phyloP scores from a whole-genome alignment of 2,888 invertebrate species.

The Lysandra bellargus region DNA sequence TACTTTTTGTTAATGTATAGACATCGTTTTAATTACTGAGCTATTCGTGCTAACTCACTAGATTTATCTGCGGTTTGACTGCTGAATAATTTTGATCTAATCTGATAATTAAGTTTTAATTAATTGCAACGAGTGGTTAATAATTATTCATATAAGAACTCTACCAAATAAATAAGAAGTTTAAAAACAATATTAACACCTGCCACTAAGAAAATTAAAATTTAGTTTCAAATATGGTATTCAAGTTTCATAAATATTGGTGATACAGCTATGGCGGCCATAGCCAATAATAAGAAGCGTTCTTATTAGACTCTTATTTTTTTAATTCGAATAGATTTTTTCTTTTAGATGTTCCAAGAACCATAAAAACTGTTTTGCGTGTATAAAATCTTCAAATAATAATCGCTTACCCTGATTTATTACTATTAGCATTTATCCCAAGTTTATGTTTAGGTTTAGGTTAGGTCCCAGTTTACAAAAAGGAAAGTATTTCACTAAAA shows the following conservation, averaged over 20 bases:
- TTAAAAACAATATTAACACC: not conserved
- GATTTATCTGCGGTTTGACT: not conserved
- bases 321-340: not conserved
- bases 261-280: too few species aligned
- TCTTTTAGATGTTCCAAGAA: not conserved
- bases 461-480: too few species aligned
- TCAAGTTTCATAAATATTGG: not conserved
- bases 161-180: not conserved
- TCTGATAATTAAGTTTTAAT: not conserved
- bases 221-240: too few species aligned
- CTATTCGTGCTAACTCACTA: slow-evolving; percentile 8
- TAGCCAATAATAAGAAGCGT: too few species aligned
- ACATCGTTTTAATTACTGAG: slow-evolving; percentile 7
- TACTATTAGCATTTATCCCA: too few species aligned
- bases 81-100: slow-evolving; percentile 7
- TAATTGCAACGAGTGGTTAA: not conserved
- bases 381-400: too few species aligned
- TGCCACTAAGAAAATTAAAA: too few species aligned
- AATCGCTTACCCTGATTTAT: too few species aligned
- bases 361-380: not conserved
- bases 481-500: not conserved
- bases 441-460: too few species aligned
- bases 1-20: slow-evolving; percentile 19
- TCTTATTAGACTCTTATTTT: not conserved
- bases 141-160: not conserved